Conservation (phyloP, 2,797 vertebrate genomes). For the Orestias chungarensis region DNA sequence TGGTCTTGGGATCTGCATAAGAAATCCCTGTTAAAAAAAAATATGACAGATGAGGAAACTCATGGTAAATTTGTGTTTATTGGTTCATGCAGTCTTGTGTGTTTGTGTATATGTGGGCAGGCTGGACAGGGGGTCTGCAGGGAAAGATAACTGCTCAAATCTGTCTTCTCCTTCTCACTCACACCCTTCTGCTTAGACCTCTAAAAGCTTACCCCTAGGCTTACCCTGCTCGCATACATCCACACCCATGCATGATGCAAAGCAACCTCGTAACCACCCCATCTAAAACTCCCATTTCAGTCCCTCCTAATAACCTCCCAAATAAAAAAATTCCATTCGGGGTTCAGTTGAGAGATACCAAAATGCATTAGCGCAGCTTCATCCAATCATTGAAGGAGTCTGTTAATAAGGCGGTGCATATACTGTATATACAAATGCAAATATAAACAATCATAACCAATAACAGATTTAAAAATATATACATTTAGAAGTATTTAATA, state of each 20-base stretch:
- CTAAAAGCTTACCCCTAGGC: conserved; percentile 74
- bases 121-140: conserved; percentile 75
- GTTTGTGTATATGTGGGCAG: conserved; percentile 49
- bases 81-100: conserved; percentile 3
- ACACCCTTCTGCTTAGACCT: conserved; percentile 72
- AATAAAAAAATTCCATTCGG: conserved; percentile 23
- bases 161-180: conserved; percentile 77
- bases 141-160: conserved; percentile 78
- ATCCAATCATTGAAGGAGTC: conserved; percentile 48
- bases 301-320: conserved; percentile 30
- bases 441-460: conserved; percentile 17
- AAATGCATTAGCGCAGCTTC: conserved; percentile 44
- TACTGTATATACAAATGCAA: conserved; percentile 8
- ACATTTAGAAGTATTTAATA: conserved; percentile 44
- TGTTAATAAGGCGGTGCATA: conserved; percentile 46
- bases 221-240: conserved; percentile 55
- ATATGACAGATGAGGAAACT: conserved; percentile 58
- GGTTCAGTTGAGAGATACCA: conserved; percentile 33
- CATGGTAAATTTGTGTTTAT: conserved; percentile 19
- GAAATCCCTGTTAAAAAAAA: conserved; percentile 64
- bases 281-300: conserved; percentile 57
- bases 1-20: conserved; percentile 33
- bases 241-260: conserved; percentile 27
- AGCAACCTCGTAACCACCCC: conserved; percentile 58
- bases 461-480: conserved; percentile 24